Evolutionary conservation across 2,888 invertebrate genomes (phyloP).

Genomic region (Drosophila picticornis): DNA sequence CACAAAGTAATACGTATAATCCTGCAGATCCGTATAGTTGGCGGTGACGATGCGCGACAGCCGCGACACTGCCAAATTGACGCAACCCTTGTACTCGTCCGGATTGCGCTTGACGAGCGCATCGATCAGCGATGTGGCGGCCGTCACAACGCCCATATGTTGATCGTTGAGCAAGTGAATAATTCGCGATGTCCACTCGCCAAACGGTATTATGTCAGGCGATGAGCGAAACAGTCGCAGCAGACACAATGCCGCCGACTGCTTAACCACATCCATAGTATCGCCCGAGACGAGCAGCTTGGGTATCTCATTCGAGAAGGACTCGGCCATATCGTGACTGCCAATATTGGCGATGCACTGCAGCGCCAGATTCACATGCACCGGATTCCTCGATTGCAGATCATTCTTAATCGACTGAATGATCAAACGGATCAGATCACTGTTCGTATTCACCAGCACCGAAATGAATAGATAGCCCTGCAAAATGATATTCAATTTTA

Average conservation of each 20-base stretch:
- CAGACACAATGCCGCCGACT: conserved; percentile 98
- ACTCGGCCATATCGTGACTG: conserved; percentile 99
- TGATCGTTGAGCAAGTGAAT: conserved; percentile 99
- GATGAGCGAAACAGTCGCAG: conserved; percentile 96
- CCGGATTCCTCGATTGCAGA: conserved; percentile 97
- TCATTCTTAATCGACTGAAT: conserved; percentile 99
- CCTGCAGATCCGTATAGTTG: conserved; percentile 99
- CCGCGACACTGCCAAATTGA: conserved; percentile 98
- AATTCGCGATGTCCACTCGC: conserved; percentile 99
- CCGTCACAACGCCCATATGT: conserved; percentile 99
- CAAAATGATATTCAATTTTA: conserved; percentile 64
- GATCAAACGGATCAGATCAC: conserved; percentile 99
- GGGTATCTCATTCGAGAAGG: conserved; percentile 98
- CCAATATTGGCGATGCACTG: conserved; percentile 99
- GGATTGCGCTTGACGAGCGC: conserved; percentile 99
- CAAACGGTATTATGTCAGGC: conserved; percentile 97
- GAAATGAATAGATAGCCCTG: conserved; percentile 99
- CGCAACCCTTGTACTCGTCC: conserved; percentile 99
- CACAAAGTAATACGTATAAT: conserved; percentile 99
- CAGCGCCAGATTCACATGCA: conserved; percentile 98
- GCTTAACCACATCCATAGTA: conserved; percentile 99
- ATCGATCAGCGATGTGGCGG: conserved; percentile 98
- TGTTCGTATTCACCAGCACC: conserved; percentile 99
- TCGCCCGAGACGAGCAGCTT: conserved; percentile 99
- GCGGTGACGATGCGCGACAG: conserved; percentile 99